Base-by-base conservation (phyloP, 1,140 invertebrate genomes). In the Platyscapa corneri region DNA sequence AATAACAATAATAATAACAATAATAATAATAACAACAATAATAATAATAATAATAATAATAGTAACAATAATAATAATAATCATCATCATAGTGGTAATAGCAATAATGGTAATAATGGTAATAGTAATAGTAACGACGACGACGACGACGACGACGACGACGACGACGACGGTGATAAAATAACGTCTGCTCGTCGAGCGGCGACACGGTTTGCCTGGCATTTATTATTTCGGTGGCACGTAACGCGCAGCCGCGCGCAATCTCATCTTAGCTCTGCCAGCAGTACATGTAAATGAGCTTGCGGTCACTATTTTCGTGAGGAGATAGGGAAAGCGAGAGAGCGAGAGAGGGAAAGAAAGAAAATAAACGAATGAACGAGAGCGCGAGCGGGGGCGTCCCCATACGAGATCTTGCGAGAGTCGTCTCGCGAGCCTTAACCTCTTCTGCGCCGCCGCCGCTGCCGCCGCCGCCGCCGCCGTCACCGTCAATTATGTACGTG, bases 351-450 rank as follows among this genome's bases (percentile, higher is more conserved):
- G 46, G 37, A 74, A 20, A 5, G n/a, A n/a, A n/a, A 76, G 30
- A 76, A n/a, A 67, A 37, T 20, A 46, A 77, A 46, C 39, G 75
- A 77, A 70, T 37, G 78, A 46, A 70, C 20, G 83, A 49, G 65
- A 49, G 86, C 72, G 87, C 84, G 86, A 88, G 90, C 89, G 92
- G 90, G 91, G 91, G 92, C 91, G 92, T 89, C 85, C 82, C 12
- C 39, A 70, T 3, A 27, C 3, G 56, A 60, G 56, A 60, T 27
- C 23, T 60, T 60, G 56, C 23, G 3, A 27, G 56, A 60, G 56
- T 23, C 23, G 3, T 23, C 3, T 3, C 5, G 14, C 56, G 5
- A 27, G 56, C 23, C 27, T 60, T 60, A 60, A 60, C 56, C 27
- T 60, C 27, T 60, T 60, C 27, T 14, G 27, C 27, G 27, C 10